phyloP scores from a whole-genome alignment of 2,888 invertebrate genomes.

The Ophion obscuratus region DNA sequence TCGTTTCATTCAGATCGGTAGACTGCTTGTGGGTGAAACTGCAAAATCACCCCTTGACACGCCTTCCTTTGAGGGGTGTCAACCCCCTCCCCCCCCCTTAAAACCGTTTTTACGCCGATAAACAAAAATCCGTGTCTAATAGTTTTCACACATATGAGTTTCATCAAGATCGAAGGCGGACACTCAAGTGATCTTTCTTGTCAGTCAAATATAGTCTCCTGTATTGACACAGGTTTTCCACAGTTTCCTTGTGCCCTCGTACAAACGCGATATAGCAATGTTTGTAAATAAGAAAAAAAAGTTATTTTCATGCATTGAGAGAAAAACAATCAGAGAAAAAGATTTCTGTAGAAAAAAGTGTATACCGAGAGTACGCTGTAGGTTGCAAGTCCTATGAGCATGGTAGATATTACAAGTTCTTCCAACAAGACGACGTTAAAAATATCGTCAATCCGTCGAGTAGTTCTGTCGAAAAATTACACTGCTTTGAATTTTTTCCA shows the following conservation, averaged over 20 bases:
- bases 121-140: too few species aligned
- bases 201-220: too few species aligned
- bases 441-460: slow-evolving; percentile 55
- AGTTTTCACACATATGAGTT: too few species aligned
- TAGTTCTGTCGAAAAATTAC: slow-evolving; percentile 41
- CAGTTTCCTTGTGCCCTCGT: not conserved
- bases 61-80: too few species aligned
- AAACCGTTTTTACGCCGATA: too few species aligned
- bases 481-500: not conserved
- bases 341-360: not conserved
- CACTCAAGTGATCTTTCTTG: too few species aligned
- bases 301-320: too few species aligned
- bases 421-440: slow-evolving; percentile 56
- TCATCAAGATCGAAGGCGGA: too few species aligned
- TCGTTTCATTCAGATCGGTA: too few species aligned
- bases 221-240: not conserved
- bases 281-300: not conserved
- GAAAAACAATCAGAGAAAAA: not conserved
- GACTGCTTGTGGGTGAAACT: too few species aligned
- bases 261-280: not conserved
- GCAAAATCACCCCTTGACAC: too few species aligned
- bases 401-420: slow-evolving; percentile 59
- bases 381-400: slow-evolving; percentile 57
- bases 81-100: too few species aligned
- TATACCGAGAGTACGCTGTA: slow-evolving; percentile 58